These are phyloP conservation scores for Drosophila lini DNA, from an alignment of 1,140 invertebrate species.

Conservation along the genomic window DNA sequence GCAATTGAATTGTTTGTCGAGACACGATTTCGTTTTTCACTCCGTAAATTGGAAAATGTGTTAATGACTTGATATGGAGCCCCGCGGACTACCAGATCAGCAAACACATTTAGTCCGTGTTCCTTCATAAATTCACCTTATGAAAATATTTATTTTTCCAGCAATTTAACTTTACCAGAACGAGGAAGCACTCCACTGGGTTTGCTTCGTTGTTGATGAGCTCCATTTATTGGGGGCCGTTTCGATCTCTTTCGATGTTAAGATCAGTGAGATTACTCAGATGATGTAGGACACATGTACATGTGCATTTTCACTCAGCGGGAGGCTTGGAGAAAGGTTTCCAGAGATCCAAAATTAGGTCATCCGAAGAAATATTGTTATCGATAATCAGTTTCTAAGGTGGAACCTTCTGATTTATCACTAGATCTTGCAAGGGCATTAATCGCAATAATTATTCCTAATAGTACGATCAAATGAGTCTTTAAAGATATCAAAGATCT, in stretches of 20 bases:
- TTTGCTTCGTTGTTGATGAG: slow-evolving; percentile 22
- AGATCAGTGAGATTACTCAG: slow-evolving; percentile 15
- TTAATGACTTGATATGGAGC: slow-evolving; percentile 53
- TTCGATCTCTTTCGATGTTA: slow-evolving; percentile 5
- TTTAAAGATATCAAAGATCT: background rate
- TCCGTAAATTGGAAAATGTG: slow-evolving; percentile 48
- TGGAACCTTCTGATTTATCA: slow-evolving; percentile 14
- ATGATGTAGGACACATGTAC: slow-evolving; percentile 32
- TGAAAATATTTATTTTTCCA: slow-evolving; percentile 38
- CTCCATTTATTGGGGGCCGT: slow-evolving; percentile 12
- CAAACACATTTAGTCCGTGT: slow-evolving; percentile 41
- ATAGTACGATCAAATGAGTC: background rate
- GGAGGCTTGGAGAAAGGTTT: slow-evolving; percentile 49
- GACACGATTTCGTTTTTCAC: slow-evolving; percentile 38
- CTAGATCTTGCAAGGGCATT: background rate
- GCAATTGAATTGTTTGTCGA: slow-evolving; percentile 63
- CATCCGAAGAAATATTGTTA: slow-evolving; percentile 20
- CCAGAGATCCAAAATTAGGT: slow-evolving; percentile 7
- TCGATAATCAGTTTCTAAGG: slow-evolving; percentile 12
- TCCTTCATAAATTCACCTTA: slow-evolving; percentile 26
- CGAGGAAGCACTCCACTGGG: slow-evolving; percentile 15
- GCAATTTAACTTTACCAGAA: background rate
- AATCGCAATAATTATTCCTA: slow-evolving; percentile 1
- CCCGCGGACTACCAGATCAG: slow-evolving; percentile 32
- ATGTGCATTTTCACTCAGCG: slow-evolving; percentile 21